Percentiles rank a stretch among this genome's conserved stretches.
These are phyloP conservation scores for Caenorhabditis sp. DNA, from an alignment of 2,888 invertebrate genomes.

Conservation along the genomic window DNA sequence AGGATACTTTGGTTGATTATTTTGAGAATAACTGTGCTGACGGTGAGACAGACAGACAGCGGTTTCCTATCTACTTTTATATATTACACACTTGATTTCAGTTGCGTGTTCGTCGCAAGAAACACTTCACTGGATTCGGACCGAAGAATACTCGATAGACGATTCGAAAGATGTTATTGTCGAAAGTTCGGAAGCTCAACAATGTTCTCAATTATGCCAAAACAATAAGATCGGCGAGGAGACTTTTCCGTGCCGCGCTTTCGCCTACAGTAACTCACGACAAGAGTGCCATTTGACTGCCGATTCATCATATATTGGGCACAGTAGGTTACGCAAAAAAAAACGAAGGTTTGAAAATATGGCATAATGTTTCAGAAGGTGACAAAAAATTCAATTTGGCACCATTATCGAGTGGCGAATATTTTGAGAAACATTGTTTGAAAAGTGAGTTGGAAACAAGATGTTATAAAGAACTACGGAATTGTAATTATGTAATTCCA, in stretches of 20 bases:
- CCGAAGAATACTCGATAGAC: constrained; percentile 62
- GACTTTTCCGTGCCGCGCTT: constrained; percentile 65
- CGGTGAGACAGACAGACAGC: constrained; percentile 38
- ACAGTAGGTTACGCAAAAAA: constrained; percentile 19
- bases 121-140: constrained; percentile 62
- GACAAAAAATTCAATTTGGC: constrained; percentile 51
- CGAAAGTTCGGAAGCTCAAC: constrained; percentile 50
- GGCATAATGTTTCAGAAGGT: constrained; percentile 21
- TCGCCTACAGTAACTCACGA: constrained; percentile 57
- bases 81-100: constrained; percentile 43
- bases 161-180: constrained; percentile 63
- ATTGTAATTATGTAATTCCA: background rate
- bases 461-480: too few species aligned
- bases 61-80: too few species aligned
- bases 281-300: constrained; percentile 66
- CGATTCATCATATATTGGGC: constrained; percentile 51
- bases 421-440: constrained; percentile 67
- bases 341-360: background rate
- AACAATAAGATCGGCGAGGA: constrained; percentile 60
- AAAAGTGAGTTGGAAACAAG: constrained; percentile 36
- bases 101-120: constrained; percentile 53
- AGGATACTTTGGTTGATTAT: constrained; percentile 65
- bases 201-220: constrained; percentile 54
- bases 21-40: constrained; percentile 69
- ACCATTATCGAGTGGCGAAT: constrained; percentile 60